Conservation (phyloP, 2,888 invertebrate species). For the Pardosa pseudoannulata region DNA sequence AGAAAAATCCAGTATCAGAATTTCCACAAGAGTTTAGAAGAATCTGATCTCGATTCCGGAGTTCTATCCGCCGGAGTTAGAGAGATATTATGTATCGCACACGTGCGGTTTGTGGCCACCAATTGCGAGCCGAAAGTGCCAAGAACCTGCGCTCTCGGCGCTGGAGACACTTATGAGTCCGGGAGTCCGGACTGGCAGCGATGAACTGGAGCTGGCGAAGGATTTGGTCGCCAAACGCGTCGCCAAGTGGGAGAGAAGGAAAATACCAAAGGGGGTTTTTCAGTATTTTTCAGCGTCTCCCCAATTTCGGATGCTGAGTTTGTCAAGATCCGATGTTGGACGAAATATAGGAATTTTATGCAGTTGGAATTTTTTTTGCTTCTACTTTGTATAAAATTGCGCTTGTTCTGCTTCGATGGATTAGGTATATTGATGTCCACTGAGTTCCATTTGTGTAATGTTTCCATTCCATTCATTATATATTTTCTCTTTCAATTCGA, state of each 20-base stretch:
- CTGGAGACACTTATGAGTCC: slow-evolving; percentile 12
- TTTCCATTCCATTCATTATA: too few relatives aligned
- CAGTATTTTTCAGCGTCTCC: not conserved
- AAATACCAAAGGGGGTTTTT: not conserved
- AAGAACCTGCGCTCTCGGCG: not conserved
- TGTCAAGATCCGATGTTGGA: not conserved
- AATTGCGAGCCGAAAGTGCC: not conserved
- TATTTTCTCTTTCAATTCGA: too few relatives aligned
- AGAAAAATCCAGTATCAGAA: not conserved
- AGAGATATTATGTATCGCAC: too few relatives aligned
- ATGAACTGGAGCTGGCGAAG: not conserved
- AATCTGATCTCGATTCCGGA: not conserved
- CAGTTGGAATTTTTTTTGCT: too few relatives aligned
- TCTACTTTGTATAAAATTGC: slow-evolving; percentile 4
- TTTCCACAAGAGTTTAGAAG: not conserved
- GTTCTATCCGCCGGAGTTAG: not conserved
- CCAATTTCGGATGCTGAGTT: not conserved
- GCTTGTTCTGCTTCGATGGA: not conserved
- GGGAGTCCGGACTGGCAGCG: not conserved
- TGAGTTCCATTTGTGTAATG: too few relatives aligned
- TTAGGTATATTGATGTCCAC: not conserved
- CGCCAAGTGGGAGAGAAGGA: not conserved
- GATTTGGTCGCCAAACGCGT: not conserved
- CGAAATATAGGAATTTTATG: not conserved
- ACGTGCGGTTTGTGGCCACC: not conserved